These are phyloP conservation scores for Platerodrilus igneus DNA, from an alignment of 2,888 invertebrate genomes.

Conservation along the genomic window DNA sequence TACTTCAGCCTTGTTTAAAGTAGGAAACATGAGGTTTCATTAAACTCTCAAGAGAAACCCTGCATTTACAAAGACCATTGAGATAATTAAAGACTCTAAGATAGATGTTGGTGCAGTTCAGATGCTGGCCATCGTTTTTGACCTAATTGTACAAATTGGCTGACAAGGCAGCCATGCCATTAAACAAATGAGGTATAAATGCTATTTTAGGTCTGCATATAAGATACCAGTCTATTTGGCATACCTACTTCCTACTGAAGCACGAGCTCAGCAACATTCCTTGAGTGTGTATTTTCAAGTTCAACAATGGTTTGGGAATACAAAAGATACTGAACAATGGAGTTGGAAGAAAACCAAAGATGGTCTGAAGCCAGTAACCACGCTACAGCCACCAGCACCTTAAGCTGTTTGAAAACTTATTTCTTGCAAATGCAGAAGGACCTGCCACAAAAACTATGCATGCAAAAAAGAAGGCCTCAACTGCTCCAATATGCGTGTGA, in stretches of 20 bases:
- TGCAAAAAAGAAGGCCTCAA: background rate
- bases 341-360: background rate
- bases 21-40: constrained; percentile 10
- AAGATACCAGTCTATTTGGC: background rate
- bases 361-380: background rate
- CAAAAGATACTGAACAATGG: too few species aligned
- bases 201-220: constrained; percentile 3
- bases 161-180: constrained; percentile 1
- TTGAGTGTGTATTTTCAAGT: constrained; percentile 1
- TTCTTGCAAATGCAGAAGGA: constrained; percentile 1
- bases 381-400: background rate
- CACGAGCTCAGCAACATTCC: constrained; percentile 1
- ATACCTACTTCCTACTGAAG: constrained; percentile 1
- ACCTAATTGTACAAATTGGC: constrained; percentile 2
- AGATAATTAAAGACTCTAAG: constrained; percentile 2
- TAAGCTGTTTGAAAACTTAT: background rate
- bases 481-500: too few species aligned
- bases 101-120: constrained; percentile 2
- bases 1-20: constrained; percentile 11
- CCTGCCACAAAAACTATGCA: constrained; percentile 2
- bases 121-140: constrained; percentile 1
- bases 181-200: constrained; percentile 6
- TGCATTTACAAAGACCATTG: constrained; percentile 6
- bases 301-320: constrained; percentile 1
- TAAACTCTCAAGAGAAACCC: constrained; percentile 2